Base-by-base conservation (phyloP, 2,797 vertebrate species). In the Semotilus atromaculatus region DNA sequence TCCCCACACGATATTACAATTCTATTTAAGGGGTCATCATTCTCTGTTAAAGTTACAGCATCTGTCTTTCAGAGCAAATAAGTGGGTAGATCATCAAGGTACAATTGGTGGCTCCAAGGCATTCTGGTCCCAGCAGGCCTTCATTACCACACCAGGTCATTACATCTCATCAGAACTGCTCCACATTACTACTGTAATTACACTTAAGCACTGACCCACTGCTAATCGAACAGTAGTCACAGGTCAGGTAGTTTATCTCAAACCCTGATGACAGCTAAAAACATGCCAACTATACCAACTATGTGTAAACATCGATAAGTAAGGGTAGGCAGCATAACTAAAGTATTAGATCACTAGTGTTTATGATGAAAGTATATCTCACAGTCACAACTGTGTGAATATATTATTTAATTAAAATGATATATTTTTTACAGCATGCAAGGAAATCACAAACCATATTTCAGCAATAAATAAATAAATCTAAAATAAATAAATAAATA, bases 131-230 rank as follows among this genome's bases (percentile, higher is more conserved):
- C 62, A 67, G 72, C 73, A 76, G 58, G 40, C 18, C 64, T 77
- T 78, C 36, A 75, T 75, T 67, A 66, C 60, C 8, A 21, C 21
- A 72, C 81, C 72, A 66, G 82, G 53, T 38, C 66, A 62, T 77
- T 82, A 45, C 5, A 1, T 43, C 66, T n/a, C 51, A 86, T 83
- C 55, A 79, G 14, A 66, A 66, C 34, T 66, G 45, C 38, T 80
- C 26, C 26, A 53, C 43, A 79, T 83, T 55, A 83, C 74, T 26
- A 64, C 81, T 58, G 81, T 43, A 55, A 86, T 79, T 45, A 80
- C 34, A 64, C 29, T 38, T 26, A 43, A 31, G 19, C 31, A 53
- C 62, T 83, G 81, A 86, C 68, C 53, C 73, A 40, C 73, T 38
- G 36, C 58, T 77, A 55, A 79, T 72, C 43, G 43, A 51, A 73